A percentile compares a stretch with the other conserved stretches of the same genome.
These are phyloP conservation scores for Alcedo quadribrachys DNA, from an alignment of 2,797 vertebrate species.

Conservation along the genomic window DNA sequence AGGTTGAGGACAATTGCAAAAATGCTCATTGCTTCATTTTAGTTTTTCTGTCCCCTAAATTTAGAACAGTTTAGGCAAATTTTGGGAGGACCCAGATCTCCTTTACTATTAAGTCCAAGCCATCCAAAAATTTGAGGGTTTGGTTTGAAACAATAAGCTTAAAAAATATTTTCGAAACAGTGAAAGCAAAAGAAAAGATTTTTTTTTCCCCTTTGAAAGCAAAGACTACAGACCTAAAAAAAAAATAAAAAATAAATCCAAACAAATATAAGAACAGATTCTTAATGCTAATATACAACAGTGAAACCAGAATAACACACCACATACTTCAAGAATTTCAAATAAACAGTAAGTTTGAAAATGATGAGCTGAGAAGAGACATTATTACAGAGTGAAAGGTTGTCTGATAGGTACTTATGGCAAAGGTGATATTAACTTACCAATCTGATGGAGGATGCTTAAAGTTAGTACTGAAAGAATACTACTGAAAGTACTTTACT, in stretches of 20 bases:
- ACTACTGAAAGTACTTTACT: neutral
- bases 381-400: neutral
- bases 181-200: neutral
- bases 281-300: neutral
- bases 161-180: neutral
- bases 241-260: neutral
- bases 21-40: neutral
- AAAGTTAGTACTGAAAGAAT: constrained; percentile 18
- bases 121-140: neutral
- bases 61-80: neutral
- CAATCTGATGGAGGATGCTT: neutral
- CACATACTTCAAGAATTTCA: neutral
- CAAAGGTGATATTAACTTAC: constrained; percentile 35
- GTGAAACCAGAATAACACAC: neutral
- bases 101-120: neutral
- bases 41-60: neutral
- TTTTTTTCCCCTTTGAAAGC: neutral
- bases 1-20: neutral
- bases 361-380: too few relatives aligned
- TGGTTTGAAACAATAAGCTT: neutral
- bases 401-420: constrained; percentile 19
- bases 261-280: neutral
- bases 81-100: neutral
- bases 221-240: neutral
- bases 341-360: neutral